Conservation (phyloP, 2,888 invertebrate species). For the Melanargia galathea region DNA sequence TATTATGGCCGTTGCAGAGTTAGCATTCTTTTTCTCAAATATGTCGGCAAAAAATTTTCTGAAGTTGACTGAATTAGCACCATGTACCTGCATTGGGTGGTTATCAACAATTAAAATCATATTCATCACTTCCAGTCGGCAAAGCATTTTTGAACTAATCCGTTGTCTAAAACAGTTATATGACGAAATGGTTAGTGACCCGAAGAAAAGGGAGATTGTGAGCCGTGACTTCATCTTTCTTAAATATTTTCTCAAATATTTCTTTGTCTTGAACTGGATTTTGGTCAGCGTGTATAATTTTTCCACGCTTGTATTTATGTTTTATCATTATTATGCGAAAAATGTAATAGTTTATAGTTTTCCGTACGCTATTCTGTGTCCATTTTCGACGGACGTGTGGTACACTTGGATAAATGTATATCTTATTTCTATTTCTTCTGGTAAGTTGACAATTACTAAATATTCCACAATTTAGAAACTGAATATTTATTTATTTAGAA, state of each 20-base stretch:
- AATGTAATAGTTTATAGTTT: constrained; percentile 50
- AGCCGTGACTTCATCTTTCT: constrained; percentile 51
- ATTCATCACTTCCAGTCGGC: constrained; percentile 42
- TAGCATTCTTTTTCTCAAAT: constrained; percentile 53
- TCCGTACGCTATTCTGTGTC: constrained; percentile 61
- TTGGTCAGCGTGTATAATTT: constrained; percentile 68
- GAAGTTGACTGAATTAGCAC: constrained; percentile 59
- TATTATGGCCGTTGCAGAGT: constrained; percentile 49
- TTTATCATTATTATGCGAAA: constrained; percentile 51
- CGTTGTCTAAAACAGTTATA: constrained; percentile 51
- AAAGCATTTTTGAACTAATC: constrained; percentile 52
- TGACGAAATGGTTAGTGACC: constrained; percentile 47
- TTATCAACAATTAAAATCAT: constrained; percentile 55
- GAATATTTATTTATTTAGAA: no score
- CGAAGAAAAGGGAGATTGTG: constrained; percentile 48
- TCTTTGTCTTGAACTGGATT: constrained; percentile 58
- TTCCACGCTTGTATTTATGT: constrained; percentile 55
- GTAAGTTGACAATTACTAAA: no score
- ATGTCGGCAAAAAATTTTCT: constrained; percentile 60
- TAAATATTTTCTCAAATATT: constrained; percentile 58
- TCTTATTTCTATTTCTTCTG: constrained; percentile 52
- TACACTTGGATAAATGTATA: constrained; percentile 58
- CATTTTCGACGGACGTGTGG: constrained; percentile 61
- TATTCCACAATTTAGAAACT: no score
- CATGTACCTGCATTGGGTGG: constrained; percentile 56